Base-by-base conservation (phyloP, 2,888 invertebrate species). In the Heteromurus nitidus region DNA sequence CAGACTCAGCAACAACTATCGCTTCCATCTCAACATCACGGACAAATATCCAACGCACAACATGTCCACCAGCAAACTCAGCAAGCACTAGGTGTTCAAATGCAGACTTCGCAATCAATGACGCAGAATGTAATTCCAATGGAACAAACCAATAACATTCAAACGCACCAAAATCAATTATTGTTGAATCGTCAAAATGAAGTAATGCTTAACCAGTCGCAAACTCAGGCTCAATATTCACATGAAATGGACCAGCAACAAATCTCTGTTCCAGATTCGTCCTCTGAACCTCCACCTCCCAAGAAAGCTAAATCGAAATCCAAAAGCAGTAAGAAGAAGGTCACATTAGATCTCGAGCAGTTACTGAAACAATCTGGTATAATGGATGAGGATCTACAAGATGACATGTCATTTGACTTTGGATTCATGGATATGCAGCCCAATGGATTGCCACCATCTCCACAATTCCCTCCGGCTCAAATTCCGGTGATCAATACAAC, bases 351-450 rank as follows among this genome's bases (percentile, higher is more conserved):
- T 79, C 81, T 87, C 53, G 85, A 86, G 55, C 84, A 87, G 58
- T 68, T 87, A 22, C 50, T 87, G 26, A 86, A 87, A 60, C 85
- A 86, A 53, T 86, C 87, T n/a, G 87, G 87, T 30, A 87, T 87
- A 20, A 85, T 86, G 74, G 87, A 86, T 70, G 86, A 86, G 70
- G 87, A 87, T 75, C 82, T 87, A 47, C 65, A 84, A 36, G 87
- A 87, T 74, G 87, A 87, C 74, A 74, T 76, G 55, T 73, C 75
- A 9, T 82, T 84, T 73, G 76, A 82, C 58, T 85, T 85, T 76
- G 65, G 65, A 11, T 73, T 44, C 13, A 74, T 80, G 74, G 80
- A 80, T 20, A 31, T 68, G 28, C 84, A 84, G 20, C 76, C 83
- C 11, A 87, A 87, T 82, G 87, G 87, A 44, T 65, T 76, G 13